phyloP scores from a whole-genome alignment of 2,797 vertebrate genomes.

The Melanotaenia trifasciata region DNA sequence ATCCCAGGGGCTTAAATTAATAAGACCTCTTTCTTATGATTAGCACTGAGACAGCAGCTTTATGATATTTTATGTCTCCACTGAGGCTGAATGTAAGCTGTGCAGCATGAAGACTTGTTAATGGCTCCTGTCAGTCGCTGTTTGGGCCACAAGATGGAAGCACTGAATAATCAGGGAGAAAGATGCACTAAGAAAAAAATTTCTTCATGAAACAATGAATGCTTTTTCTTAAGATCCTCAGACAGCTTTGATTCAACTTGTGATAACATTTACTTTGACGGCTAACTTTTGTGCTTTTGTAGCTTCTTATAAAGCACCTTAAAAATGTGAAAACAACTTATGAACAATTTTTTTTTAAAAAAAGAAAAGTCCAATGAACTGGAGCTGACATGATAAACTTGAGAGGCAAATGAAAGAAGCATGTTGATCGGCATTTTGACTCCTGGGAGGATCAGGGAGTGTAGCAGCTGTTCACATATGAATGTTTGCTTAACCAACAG shows the following conservation, averaged over 20 bases:
- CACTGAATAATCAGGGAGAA: constrained; percentile 59
- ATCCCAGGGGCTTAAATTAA: neutral
- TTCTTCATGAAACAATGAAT: constrained; percentile 15
- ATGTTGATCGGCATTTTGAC: constrained; percentile 17
- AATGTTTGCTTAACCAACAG: constrained; percentile 65
- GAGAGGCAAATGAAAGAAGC: constrained; percentile 37
- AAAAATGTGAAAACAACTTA: neutral
- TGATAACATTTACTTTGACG: constrained; percentile 18
- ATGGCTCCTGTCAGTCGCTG: constrained; percentile 33
- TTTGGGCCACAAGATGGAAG: constrained; percentile 73
- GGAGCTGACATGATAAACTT: constrained; percentile 8
- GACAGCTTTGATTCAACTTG: constrained; percentile 10
- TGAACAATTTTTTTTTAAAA: neutral
- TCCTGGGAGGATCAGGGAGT: constrained; percentile 47
- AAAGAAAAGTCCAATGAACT: neutral
- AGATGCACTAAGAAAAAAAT: neutral
- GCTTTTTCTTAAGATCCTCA: constrained; percentile 19
- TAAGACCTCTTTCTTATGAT: neutral
- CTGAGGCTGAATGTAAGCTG: constrained; percentile 20
- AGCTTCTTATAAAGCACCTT: constrained; percentile 27
- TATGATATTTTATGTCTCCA: constrained; percentile 11
- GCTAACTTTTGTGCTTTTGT: constrained; percentile 41
- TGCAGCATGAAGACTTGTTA: constrained; percentile 2
- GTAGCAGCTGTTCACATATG: constrained; percentile 76
- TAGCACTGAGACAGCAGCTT: constrained; percentile 1